Conservation (phyloP, 1,140 invertebrate species). For the Hyles vespertilio region DNA sequence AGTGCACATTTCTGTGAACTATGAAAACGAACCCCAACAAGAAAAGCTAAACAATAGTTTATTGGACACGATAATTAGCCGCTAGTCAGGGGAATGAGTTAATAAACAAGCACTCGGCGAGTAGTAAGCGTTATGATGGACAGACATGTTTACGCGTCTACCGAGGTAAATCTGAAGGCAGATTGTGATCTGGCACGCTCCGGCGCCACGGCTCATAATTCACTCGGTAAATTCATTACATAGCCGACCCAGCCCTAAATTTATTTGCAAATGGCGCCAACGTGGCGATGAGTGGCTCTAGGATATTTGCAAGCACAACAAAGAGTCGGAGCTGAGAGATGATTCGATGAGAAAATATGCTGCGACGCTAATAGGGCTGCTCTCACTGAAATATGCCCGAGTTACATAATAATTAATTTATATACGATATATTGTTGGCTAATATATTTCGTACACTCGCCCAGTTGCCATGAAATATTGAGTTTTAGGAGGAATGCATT, state of each 20-base stretch:
- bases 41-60: too few relatives aligned
- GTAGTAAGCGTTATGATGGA: slow-evolving; percentile 49
- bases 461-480: too few relatives aligned
- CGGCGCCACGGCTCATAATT: slow-evolving; percentile 59
- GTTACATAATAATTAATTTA: too few relatives aligned
- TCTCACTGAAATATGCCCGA: too few relatives aligned
- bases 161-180: slow-evolving; percentile 39
- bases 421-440: too few relatives aligned
- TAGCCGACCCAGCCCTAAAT: slow-evolving; percentile 66
- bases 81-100: slow-evolving; percentile 23
- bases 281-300: slow-evolving; percentile 52
- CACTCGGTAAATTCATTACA: slow-evolving; percentile 66
- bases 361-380: background rate
- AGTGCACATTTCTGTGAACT: background rate
- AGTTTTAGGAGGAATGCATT: too few relatives aligned
- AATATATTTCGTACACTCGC: background rate
- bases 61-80: slow-evolving; percentile 1
- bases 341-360: slow-evolving; percentile 14
- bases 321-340: slow-evolving; percentile 24
- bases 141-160: slow-evolving; percentile 44
- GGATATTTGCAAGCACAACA: slow-evolving; percentile 46
- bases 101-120: slow-evolving; percentile 37
- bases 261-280: slow-evolving; percentile 68
- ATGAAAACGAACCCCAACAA: background rate
- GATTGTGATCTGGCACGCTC: slow-evolving; percentile 59